Conservation (phyloP, 2,797 vertebrate genomes). For the Champsocephalus esox region DNA sequence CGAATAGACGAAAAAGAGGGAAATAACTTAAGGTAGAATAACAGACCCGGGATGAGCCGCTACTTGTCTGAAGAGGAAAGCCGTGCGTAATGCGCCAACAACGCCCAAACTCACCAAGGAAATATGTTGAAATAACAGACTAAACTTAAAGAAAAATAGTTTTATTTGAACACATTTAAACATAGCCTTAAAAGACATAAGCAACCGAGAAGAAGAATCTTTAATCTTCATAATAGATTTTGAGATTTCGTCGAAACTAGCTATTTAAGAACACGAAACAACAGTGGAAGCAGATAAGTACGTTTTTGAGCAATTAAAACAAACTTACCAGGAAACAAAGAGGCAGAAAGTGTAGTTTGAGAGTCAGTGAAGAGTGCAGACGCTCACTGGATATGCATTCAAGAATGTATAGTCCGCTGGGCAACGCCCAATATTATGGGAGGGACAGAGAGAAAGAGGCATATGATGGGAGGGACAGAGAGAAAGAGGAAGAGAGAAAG, state of each 20-base stretch:
- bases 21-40: too few relatives aligned
- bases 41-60: background rate
- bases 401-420: conserved; percentile 62
- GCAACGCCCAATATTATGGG: conserved; percentile 67
- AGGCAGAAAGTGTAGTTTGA: background rate
- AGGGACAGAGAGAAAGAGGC: conserved; percentile 2
- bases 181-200: too few relatives aligned
- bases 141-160: background rate
- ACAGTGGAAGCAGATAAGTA: background rate
- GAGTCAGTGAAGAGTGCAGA: conserved; percentile 8
- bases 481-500: background rate
- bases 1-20: background rate
- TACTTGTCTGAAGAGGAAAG: conserved; percentile 6
- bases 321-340: conserved; percentile 57
- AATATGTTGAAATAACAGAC: background rate
- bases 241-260: accelerated
- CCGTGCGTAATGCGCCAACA: background rate
- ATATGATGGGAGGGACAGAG: conserved; percentile 26
- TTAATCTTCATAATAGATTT: background rate
- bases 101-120: background rate
- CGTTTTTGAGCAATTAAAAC: accelerated
- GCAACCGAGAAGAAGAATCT: too few relatives aligned
- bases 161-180: background rate
- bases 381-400: conserved; percentile 26
- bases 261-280: background rate